Conservation (phyloP, 2,888 invertebrate species). For the Hololepta plana region DNA sequence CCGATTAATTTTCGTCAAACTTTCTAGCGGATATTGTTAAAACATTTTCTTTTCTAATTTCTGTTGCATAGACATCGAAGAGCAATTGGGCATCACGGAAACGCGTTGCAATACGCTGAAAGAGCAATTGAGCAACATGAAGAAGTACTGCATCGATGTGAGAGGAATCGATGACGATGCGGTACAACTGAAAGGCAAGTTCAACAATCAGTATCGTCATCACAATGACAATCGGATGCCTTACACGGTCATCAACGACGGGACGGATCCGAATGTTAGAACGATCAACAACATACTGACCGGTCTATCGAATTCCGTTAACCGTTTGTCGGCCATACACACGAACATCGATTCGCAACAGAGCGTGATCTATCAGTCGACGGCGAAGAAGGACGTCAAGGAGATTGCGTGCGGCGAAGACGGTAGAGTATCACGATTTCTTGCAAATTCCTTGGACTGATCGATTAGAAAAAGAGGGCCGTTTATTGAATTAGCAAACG, state of each 20-base stretch:
- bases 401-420: too few relatives aligned
- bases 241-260: too few relatives aligned
- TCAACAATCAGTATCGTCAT: background rate
- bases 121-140: conserved; percentile 27
- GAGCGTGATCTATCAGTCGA: conserved; percentile 1
- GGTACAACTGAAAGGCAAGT: too few relatives aligned
- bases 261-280: too few relatives aligned
- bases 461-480: too few relatives aligned
- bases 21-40: too few relatives aligned
- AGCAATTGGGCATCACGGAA: conserved; percentile 26
- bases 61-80: conserved; percentile 29
- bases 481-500: too few relatives aligned
- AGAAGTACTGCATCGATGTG: conserved; percentile 18
- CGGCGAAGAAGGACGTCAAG: background rate
- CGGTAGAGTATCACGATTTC: too few relatives aligned
- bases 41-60: too few relatives aligned
- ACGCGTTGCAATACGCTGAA: conserved; percentile 25
- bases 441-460: too few relatives aligned
- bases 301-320: conserved; percentile 24
- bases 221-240: too few relatives aligned
- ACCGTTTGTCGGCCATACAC: conserved; percentile 20
- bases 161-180: conserved; percentile 1
- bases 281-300: conserved; percentile 24
- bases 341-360: conserved; percentile 6
- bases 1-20: too few relatives aligned